Evolutionary conservation across 2,888 invertebrate genomes (phyloP), one percentile per base, ranked within the genome.

Genomic region (Monochamus alternatus): DNA sequence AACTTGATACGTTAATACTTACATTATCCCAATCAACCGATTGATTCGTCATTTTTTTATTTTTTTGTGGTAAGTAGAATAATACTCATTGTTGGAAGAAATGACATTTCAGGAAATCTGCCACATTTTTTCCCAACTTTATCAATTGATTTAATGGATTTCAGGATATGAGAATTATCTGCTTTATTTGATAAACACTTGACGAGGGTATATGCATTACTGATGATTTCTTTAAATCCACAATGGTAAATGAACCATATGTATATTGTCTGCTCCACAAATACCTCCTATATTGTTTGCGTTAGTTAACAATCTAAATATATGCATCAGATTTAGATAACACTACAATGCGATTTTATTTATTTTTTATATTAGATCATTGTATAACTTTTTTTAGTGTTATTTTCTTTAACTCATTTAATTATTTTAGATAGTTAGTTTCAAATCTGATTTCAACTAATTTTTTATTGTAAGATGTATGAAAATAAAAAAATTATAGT

Each of bases 111-210:
- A 12, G 43, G 32, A 32, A n/a, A 63, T 22, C 32, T 31, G 60
- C 12, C 5, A 31, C 47, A 71, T 63, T 63, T 31, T 22, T 30
- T 32, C 71, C 52, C 55, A 55, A 5, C 10, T 8, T 44, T 71
- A 62, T 71, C 71, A 71, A 71, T 71, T 71, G 62, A 52, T 52
- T 52, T 71, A 71, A 71, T 71, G 71, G 71, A 60, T 63, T 47
- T 51, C 10, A 51, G 55, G 51, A 30, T 30, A 12, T 8, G n/a
- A 38, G 8, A 32, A 63, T 71, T 71, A 71, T 71, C 71, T 71
- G 30, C 63, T 60, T 63, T 71, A 71, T 71, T 71, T 71, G 71
- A 63, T 22, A 38, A 71, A 52, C 71, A 71, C 71, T 71, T 32
- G 47, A 71, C 62, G 38, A 52, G 62, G 10, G 44, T 52, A 31